These are phyloP conservation scores for Camelus bactrianus DNA, from an alignment of 2,113 vertebrate genomes.

Conservation along the genomic window DNA sequence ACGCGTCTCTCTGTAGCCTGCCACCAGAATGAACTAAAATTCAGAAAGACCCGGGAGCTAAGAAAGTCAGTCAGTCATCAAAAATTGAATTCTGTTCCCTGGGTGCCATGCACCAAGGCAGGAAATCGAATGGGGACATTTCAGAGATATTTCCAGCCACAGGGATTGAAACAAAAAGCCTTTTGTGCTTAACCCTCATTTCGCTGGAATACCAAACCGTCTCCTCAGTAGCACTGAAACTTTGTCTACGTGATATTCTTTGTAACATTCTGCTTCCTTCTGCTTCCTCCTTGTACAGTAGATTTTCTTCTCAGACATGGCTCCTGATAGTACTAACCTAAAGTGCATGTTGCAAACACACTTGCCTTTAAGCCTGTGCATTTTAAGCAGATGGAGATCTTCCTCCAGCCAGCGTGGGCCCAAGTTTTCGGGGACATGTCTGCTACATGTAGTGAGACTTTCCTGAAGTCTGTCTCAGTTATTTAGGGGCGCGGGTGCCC, in stretches of 20 bases:
- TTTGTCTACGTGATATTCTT: not conserved
- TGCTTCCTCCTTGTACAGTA: not conserved
- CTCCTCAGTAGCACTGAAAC: not conserved
- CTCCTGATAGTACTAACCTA: not conserved
- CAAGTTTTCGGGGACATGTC: not conserved
- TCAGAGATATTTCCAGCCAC: constrained; percentile 15
- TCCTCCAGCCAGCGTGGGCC: not conserved
- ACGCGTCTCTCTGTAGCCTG: not conserved
- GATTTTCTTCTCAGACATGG: constrained; percentile 21
- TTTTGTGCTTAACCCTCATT: constrained; percentile 28
- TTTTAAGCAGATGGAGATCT: not conserved
- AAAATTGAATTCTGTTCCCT: constrained; percentile 62
- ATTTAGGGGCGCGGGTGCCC: not conserved
- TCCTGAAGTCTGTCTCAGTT: not conserved
- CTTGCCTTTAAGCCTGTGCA: not conserved
- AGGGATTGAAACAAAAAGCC: not conserved
- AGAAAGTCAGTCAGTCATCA: constrained; percentile 28
- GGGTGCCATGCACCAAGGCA: not conserved
- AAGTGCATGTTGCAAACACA: not conserved
- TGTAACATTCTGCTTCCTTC: not conserved
- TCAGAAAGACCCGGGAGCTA: not conserved
- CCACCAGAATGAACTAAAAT: not conserved
- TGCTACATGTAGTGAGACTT: not conserved
- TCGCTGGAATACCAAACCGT: not conserved
- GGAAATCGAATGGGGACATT: constrained; percentile 55